These are phyloP conservation scores for Sylvicapra grimmia DNA, from an alignment of 2,113 vertebrate genomes.

Conservation along the genomic window DNA sequence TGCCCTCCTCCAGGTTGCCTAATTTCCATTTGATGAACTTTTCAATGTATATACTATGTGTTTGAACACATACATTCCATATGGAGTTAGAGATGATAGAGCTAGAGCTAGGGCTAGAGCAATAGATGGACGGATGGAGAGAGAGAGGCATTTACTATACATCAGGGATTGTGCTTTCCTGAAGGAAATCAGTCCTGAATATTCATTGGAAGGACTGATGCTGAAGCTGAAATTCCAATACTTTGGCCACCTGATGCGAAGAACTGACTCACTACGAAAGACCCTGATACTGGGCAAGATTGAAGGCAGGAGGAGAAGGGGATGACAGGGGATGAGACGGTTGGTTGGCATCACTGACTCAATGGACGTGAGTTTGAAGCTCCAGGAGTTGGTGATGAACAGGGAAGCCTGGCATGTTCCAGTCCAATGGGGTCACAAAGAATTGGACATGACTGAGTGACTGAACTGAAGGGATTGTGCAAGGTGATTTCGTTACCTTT, in stretches of 20 bases:
- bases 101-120: no score
- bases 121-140: no score
- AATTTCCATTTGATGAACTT: no score
- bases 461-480: background rate
- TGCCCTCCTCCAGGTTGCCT: no score
- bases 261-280: background rate
- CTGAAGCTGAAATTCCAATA: background rate
- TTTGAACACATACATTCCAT: no score
- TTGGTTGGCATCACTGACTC: background rate
- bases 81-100: no score
- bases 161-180: no score
- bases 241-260: background rate
- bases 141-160: no score
- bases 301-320: background rate
- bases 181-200: no score
- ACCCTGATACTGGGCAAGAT: background rate
- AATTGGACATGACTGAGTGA: background rate
- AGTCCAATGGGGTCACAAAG: background rate
- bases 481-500: background rate
- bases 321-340: background rate
- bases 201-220: background rate
- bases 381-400: background rate
- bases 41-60: no score
- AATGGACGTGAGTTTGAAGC: background rate
- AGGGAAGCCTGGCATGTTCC: background rate